Evolutionary conservation across 2,888 invertebrate genomes (phyloP).

Genomic region (Corythucha ciliata): DNA sequence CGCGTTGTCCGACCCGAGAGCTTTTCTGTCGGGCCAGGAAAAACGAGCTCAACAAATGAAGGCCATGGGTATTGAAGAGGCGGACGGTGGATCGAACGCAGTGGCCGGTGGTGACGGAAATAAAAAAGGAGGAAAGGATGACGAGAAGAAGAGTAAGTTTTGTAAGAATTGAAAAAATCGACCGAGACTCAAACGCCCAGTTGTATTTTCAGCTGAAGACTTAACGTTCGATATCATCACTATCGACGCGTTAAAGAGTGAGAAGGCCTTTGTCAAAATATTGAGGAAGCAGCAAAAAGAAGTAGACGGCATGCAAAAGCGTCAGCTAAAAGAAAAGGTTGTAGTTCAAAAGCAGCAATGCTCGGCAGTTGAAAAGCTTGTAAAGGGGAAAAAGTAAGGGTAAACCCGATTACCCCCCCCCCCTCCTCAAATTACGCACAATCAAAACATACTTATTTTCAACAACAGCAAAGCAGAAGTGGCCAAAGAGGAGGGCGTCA

Average conservation of each 20-base stretch:
- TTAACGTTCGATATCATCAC: conserved; percentile 85
- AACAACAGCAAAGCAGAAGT: conserved; percentile 64
- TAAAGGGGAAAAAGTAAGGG: conserved; percentile 83
- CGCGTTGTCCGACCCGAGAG: conserved; percentile 88
- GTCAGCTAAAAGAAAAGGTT: conserved; percentile 85
- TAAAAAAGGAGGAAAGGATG: conserved; percentile 42
- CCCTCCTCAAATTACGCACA: neutral
- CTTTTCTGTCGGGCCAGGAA: conserved; percentile 78
- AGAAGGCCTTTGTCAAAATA: conserved; percentile 86
- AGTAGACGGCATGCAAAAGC: conserved; percentile 78
- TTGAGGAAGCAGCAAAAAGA: conserved; percentile 95
- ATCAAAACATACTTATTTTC: neutral
- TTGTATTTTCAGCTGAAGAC: conserved; percentile 40
- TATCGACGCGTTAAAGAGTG: conserved; percentile 71
- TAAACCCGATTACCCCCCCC: neutral
- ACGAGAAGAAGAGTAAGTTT: conserved; percentile 58
- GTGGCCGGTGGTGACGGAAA: conserved; percentile 33
- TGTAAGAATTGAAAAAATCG: neutral
- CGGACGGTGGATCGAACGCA: conserved; percentile 43
- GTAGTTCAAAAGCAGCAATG: conserved; percentile 87
- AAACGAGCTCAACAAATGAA: conserved; percentile 87
- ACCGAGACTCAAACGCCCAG: neutral
- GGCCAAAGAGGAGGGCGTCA: conserved; percentile 64
- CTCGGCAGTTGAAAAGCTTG: conserved; percentile 80
- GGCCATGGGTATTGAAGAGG: conserved; percentile 86